Percentiles rank a stretch among this genome's conserved stretches.
phyloP scores from a whole-genome alignment of 2,888 invertebrate genomes.

The Agrochola lychnidis region DNA sequence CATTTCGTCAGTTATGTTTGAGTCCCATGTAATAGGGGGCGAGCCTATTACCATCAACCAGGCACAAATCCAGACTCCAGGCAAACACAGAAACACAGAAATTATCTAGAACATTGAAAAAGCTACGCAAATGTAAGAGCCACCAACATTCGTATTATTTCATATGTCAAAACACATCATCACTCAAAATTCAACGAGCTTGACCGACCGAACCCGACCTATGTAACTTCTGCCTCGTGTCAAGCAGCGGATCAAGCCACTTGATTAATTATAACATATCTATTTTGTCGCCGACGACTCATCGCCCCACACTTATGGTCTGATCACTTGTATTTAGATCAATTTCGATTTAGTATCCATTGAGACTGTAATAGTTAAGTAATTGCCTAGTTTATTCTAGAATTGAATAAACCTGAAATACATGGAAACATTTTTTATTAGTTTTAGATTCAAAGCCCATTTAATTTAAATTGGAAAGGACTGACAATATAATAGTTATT shows the following conservation, averaged over 20 bases:
- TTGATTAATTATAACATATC: conserved; percentile 46
- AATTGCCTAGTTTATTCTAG: background rate
- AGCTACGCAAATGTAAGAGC: background rate
- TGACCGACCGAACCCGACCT: conserved; percentile 4
- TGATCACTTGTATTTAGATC: conserved; percentile 58
- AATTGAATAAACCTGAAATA: conserved; percentile 1
- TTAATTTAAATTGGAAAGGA: background rate
- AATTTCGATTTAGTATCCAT: conserved; percentile 42
- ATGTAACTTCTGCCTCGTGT: conserved; percentile 32
- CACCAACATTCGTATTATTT: background rate
- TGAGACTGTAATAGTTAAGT: background rate
- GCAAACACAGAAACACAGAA: background rate
- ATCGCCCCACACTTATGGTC: conserved; percentile 52
- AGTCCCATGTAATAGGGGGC: too few relatives aligned
- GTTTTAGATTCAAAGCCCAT: background rate
- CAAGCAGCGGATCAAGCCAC: background rate
- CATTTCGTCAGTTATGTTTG: too few relatives aligned
- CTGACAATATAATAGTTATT: background rate
- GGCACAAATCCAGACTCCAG: too few relatives aligned
- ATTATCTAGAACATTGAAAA: background rate
- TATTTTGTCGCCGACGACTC: conserved; percentile 33
- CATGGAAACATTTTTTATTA: conserved; percentile 6
- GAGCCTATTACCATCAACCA: too few relatives aligned
- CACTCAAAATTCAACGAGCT: conserved; percentile 6
- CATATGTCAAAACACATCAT: conserved; percentile 8